Base-by-base conservation (phyloP, 2,888 invertebrate genomes). In the Lepidochrysops patricia region DNA sequence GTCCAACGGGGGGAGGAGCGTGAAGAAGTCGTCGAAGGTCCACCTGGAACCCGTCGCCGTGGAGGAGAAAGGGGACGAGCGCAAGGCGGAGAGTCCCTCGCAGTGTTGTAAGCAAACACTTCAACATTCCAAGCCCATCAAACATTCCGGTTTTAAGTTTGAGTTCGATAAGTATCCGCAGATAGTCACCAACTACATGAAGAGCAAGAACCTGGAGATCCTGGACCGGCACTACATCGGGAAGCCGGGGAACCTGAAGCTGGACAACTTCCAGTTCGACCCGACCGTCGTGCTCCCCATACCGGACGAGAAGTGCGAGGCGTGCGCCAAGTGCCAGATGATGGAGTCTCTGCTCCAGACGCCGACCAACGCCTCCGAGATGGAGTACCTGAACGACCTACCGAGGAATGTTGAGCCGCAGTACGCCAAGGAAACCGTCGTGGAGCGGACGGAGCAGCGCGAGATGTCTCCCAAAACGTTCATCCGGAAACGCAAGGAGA, bases 321-420 rank as follows among this genome's bases (percentile, higher is more conserved):
- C 89, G 4, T 92, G 92, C 60, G 81, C 83, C 69, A 87, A 86
- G 67, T 90, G 90, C 67, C 84, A 89, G 67, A 76, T 89, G 68
- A 84, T 90, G 77, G 89, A 90, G 49, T 91, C 91, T 27, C 86
- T 91, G 65, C 80, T 94, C 48, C 94, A 94, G 73, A 95, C 95
- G 0, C 95, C 95, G 0, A 94, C 94, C 0, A 95, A 95, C 75
- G 95, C 95, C 32, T 94, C 95, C 0, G 95, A 95, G 72, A 90
- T 94, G 80, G 89, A 89, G 66, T 88, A 82, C 60, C 84, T 84
- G 84, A 86, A 86, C 65, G 89, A 88, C 60, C 79, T 86, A 66
- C 88, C 88, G 4, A 71, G 82, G 1, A 77, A 79, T 4, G 71
- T 74, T 0, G 88, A 89, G 58, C 84, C 83, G 0, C 88, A 89